Percentiles rank a stretch among this genome's conserved stretches.
These are phyloP conservation scores for Heliconius aoede DNA, from an alignment of 2,888 invertebrate genomes.

Conservation along the genomic window DNA sequence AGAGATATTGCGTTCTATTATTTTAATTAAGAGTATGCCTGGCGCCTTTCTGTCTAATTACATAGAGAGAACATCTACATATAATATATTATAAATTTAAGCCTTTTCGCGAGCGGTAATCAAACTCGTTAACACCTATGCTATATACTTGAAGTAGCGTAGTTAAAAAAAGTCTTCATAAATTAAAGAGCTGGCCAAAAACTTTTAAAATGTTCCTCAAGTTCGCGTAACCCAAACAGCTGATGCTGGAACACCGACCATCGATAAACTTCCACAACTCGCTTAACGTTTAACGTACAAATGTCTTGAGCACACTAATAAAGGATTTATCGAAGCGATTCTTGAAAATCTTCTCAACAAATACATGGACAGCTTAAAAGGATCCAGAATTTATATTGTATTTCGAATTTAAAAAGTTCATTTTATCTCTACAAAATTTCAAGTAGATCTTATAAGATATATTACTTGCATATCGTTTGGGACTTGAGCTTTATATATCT, in stretches of 20 bases:
- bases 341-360: conserved; percentile 26
- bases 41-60: background rate
- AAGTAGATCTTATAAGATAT: conserved; percentile 23
- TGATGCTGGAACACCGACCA: conserved; percentile 12
- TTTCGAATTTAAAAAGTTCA: conserved; percentile 18
- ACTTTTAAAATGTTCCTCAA: background rate
- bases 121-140: background rate
- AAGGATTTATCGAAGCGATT: conserved; percentile 25
- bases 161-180: background rate
- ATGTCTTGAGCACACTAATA: conserved; percentile 23
- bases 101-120: background rate
- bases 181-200: background rate
- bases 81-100: background rate
- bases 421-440: conserved; percentile 8
- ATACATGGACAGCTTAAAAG: conserved; percentile 31
- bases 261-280: conserved; percentile 20
- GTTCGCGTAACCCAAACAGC: conserved; percentile 20
- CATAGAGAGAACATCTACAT: background rate
- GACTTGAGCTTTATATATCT: conserved; percentile 24
- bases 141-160: background rate
- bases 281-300: conserved; percentile 26
- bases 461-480: conserved; percentile 29
- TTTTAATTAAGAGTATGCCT: no score
- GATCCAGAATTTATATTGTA: conserved; percentile 28
- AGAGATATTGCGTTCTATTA: background rate